Percentiles rank a stretch among this genome's conserved stretches.
Conservation (phyloP, 37 sponge, comb jelly and placozoan genomes). For the Hormiphora californensis region DNA sequence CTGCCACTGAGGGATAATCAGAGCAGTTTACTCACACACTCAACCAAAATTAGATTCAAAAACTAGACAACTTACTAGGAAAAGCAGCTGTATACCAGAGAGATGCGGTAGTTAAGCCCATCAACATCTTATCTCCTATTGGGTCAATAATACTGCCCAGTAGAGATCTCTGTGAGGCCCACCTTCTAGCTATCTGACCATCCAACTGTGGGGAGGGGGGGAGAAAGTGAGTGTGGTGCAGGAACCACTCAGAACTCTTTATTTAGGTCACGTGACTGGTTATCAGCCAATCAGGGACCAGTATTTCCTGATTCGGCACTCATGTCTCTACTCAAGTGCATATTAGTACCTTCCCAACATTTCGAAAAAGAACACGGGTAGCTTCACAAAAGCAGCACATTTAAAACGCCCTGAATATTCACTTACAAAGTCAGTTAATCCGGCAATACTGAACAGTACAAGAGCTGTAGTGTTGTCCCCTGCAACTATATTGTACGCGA, state of each 20-base stretch:
- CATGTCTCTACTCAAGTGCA: not conserved
- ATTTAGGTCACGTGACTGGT: not conserved
- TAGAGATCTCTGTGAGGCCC: constrained; percentile 36
- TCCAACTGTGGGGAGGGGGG: no score
- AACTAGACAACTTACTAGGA: constrained; percentile 7
- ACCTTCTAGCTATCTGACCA: constrained; percentile 55
- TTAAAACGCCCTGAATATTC: not conserved
- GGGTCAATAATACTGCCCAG: constrained; percentile 52
- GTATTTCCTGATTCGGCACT: not conserved
- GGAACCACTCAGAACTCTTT: not conserved
- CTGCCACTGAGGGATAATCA: no score
- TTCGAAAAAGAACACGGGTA: not conserved
- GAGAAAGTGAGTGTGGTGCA: not conserved
- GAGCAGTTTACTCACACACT: no score
- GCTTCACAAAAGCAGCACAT: not conserved
- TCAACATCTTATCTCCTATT: constrained; percentile 47
- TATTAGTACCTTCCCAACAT: not conserved
- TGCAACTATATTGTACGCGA: constrained; percentile 1
- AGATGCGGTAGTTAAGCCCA: not conserved
- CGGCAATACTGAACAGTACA: constrained; percentile 28
- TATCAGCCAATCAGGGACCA: not conserved
- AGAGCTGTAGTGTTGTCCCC: not conserved
- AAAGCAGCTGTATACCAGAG: constrained; percentile 27
- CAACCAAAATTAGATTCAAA: not conserved
- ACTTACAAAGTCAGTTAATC: constrained; percentile 53